Base-by-base conservation (phyloP, 2,888 invertebrate genomes). In the Catocala fraxini region DNA sequence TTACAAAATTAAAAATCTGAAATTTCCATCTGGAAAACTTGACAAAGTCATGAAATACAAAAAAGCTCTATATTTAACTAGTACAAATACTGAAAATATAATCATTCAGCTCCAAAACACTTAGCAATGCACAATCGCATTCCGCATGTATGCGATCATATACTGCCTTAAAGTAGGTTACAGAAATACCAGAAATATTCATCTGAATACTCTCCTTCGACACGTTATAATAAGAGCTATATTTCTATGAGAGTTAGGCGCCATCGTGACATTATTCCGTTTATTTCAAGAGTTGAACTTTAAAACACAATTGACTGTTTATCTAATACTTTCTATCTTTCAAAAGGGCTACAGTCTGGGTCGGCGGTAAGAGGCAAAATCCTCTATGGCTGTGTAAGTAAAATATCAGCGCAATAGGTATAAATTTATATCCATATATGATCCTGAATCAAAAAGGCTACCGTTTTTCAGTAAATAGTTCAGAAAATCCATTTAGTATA, bases 281-380 rank as follows among this genome's bases (percentile, higher is more conserved):
- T 85, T 90, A 89, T 89, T 89, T 89, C 84, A 82, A 87, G 87
- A 83, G 73, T 47, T 88, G 89, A 88, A 86, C 89, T 89, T 88
- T 88, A 78, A 81, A 86, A 88, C 74, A 75, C 78, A 78, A 73
- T 74, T 82, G 83, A 79, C 83, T 75, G 70, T 70, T 80, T 84
- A 88, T 87, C 86, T 73, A 59, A 66, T 75, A 79, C 83, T 84
- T 85, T 82, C 83, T 77, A 89, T 86, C 86, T 71, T 63, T 58
- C 56, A 64, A 53, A 73, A 77, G 66, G 70, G 71, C 71, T 66
- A 12, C 39, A 63, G 63, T 56, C 56, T 57, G 70, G 77, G 70
- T 71, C 59, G 59, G 49, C 57, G 56, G 59, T 63, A 43, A 55
- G 45, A 45, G 13, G 47, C 15, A 47, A 25, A 35, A 13, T 6